These are phyloP conservation scores for Eilema sororculum DNA, from an alignment of 2,888 invertebrate species.

Conservation along the genomic window DNA sequence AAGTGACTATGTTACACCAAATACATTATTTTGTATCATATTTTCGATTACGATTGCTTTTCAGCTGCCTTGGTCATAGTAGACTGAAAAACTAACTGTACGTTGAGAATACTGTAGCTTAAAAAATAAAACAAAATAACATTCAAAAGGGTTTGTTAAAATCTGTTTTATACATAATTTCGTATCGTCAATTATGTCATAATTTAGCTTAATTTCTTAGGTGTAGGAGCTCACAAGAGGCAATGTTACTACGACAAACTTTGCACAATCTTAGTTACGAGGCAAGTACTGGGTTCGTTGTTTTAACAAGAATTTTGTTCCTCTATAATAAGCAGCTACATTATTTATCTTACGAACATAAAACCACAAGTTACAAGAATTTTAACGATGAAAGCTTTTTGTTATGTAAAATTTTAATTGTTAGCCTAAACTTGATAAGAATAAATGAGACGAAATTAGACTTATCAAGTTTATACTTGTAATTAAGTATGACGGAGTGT, in stretches of 20 bases:
- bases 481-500: no score
- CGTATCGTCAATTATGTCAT: no score
- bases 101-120: no score
- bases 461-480: neutral
- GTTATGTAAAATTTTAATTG: conserved; percentile 3
- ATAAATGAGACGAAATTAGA: neutral
- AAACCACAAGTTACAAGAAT: conserved; percentile 19
- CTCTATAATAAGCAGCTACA: neutral
- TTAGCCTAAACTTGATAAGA: conserved; percentile 10
- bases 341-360: neutral
- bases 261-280: neutral
- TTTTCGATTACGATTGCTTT: neutral
- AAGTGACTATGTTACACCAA: no score
- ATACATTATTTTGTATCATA: neutral
- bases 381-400: conserved; percentile 15
- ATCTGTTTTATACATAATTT: neutral
- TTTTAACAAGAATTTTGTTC: no score
- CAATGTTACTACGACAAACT: no score
- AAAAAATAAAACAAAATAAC: neutral
- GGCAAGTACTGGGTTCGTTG: neutral
- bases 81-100: neutral
- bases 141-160: neutral
- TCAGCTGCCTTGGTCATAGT: neutral
- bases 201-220: no score
- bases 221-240: no score